Base-by-base conservation (phyloP, 2,888 invertebrate genomes). In the Epirrita christyi region DNA sequence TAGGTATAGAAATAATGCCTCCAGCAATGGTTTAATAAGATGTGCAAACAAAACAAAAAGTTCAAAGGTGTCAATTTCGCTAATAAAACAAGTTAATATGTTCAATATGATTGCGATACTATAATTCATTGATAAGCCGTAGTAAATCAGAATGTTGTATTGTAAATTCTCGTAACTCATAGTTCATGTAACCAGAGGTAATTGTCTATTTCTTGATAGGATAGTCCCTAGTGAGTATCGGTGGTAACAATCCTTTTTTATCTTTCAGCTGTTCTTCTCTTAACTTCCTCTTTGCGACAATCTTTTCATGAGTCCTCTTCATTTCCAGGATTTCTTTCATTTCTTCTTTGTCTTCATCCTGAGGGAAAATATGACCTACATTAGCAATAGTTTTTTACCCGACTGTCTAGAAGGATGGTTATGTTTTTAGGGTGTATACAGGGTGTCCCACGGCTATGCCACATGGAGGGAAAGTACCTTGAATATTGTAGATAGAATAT, bases 301-400 rank as follows among this genome's bases (percentile, higher is more conserved):
- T 94, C 36, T 95, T 93, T 60, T 97, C 96, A 71, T 98, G 97
- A 1, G 96, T 95, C 58, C 97, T 93, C 79, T 97, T 97, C 95
- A 97, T 97, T 86, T 98, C 98, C 58, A 97, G 87, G 62, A 98
- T 96, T 86, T 98, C 97, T 79, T 97, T 97, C 96, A 97, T 97
- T 85, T 97, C 97, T 85, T 97, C 97, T 77, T 97, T 97, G 67
- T 98, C 98, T 76, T 97, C 97, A 71, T 97, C 97, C 97, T 98
- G 73, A 15, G 85, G 81, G 61, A 48, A 14, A 21, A 37, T 14
- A 32, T 32, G 32, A 9, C 32, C 8, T 7, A 6, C 5, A 2
- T 32, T 32, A 32, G 32, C 7, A 9, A 7, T 32, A 7, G 6
- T 32, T 32, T 32, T 7, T 32, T 32, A 7, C 9, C 2, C 29